Evolutionary conservation across 1,140 invertebrate genomes (phyloP).

Genomic region (Drosophila lacteicornis): DNA sequence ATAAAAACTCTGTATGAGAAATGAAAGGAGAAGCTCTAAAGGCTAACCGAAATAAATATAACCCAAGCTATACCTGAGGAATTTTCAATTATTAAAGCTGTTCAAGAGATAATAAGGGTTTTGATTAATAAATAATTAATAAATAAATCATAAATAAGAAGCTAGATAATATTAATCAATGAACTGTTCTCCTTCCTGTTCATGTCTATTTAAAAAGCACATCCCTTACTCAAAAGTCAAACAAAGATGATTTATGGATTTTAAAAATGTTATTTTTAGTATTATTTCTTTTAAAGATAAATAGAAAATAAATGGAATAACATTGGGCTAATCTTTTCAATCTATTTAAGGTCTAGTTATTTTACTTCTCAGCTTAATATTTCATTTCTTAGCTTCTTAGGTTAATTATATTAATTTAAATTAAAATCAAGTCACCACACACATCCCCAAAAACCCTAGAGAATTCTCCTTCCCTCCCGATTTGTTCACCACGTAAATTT

Average conservation of each 20-base stretch:
- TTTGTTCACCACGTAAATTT: background rate
- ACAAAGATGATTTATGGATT: background rate
- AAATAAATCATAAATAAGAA: too few relatives aligned
- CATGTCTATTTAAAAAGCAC: background rate
- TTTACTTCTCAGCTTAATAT: background rate
- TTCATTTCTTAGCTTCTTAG: background rate
- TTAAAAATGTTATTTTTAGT: background rate
- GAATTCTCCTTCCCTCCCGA: too few relatives aligned
- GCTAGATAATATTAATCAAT: background rate
- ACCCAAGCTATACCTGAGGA: background rate
- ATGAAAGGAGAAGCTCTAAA: background rate
- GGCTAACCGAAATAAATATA: conserved; percentile 3
- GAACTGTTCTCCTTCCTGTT: background rate
- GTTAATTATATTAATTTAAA: background rate
- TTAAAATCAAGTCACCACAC: background rate
- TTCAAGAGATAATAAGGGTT: background rate
- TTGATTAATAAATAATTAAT: background rate
- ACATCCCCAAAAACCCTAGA: background rate
- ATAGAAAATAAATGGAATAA: background rate
- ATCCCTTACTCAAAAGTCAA: too few relatives aligned
- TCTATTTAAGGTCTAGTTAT: too few relatives aligned
- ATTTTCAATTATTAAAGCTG: background rate
- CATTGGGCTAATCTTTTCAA: too few relatives aligned
- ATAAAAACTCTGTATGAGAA: conserved; percentile 8
- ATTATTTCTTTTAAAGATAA: background rate